phyloP scores from a whole-genome alignment of 1,140 invertebrate species.

The Aphelenchoides fujianensis region DNA sequence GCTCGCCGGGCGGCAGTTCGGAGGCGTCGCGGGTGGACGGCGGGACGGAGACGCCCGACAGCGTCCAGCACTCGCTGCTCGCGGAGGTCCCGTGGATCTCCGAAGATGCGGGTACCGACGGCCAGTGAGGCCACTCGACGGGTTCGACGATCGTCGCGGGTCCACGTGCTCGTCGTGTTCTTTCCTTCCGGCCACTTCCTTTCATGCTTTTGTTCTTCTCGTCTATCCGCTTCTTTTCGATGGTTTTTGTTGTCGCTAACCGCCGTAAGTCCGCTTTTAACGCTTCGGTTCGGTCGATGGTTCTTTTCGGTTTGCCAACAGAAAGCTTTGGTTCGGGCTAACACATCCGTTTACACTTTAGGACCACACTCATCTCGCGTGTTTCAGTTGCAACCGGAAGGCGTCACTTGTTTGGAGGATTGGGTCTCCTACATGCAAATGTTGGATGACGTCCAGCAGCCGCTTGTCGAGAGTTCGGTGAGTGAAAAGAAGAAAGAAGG shows the following conservation, averaged over 20 bases:
- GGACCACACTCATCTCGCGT: too few relatives aligned
- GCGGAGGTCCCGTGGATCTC: background rate
- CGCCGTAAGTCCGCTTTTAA: background rate
- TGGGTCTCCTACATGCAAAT: conserved; percentile 56
- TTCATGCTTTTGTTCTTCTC: conserved; percentile 13
- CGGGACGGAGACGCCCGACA: background rate
- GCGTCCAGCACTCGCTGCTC: background rate
- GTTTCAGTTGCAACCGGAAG: conserved; percentile 49
- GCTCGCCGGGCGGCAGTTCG: background rate
- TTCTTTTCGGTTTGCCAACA: too few relatives aligned
- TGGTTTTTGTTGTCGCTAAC: conserved; percentile 1
- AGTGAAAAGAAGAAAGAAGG: background rate
- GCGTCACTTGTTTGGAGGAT: conserved; percentile 54
- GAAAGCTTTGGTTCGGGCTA: too few relatives aligned
- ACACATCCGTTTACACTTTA: too few relatives aligned
- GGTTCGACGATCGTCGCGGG: background rate
- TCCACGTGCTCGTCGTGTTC: background rate
- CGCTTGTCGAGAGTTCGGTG: conserved; percentile 22
- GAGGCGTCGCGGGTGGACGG: background rate
- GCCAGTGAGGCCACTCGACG: background rate
- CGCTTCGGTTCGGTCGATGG: too few relatives aligned
- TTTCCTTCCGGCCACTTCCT: too few relatives aligned
- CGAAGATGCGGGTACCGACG: too few relatives aligned
- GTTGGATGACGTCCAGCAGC: conserved; percentile 44
- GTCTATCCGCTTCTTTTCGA: background rate